Base-by-base conservation (phyloP, 1,140 invertebrate genomes). In the Bombus vancouverensis region DNA sequence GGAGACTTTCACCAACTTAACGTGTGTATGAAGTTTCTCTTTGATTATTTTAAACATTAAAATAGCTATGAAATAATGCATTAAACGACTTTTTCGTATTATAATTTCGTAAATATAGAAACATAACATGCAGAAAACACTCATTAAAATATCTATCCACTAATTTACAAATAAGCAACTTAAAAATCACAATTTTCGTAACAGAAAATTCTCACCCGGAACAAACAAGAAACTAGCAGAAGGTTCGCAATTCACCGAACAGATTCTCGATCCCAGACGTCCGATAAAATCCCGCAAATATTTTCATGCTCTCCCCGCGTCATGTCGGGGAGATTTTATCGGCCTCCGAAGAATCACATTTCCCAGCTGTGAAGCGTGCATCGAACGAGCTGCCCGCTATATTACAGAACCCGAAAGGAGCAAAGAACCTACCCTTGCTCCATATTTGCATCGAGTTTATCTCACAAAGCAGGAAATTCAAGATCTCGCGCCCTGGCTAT, bases 271-370 rank as follows among this genome's bases (percentile, higher is more conserved):
- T 8, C n/a, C 25, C 4, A 12, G 59, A 28, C 15, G 57, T 13
- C 13, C 32, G 42, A 47, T n/a, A 68, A 77, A 77, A 53, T 39
- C 22, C 32, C 5, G 37, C 59, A 59, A 83, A 83, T 83, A 77
- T 83, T 83, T 83, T 83, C 74, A 76, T 76, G 62, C 65, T 22
- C n/a, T 44, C 22, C 32, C 32, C 5, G 25, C n/a, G 72, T 39
- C 28, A 34, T 34, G 39, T 28, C 15, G 25, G 59, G 32, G 15
- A 18, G 81, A 53, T 76, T 62, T 66, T 44, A 83, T 77, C 81
- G 53, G 28, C 25, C 42, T 47, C 72, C 59, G 73, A 76, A 68
- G 65, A 68, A 83, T 83, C 81, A 77, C 73, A 83, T 83, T 83
- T 83, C 42, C 44, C 42, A 47, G 37, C 18, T 28, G 71, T 28